A percentile compares a stretch with the other conserved stretches of the same genome.
These are phyloP conservation scores for Brachionus sp. DNA, from an alignment of 1,140 invertebrate genomes.

Conservation along the genomic window DNA sequence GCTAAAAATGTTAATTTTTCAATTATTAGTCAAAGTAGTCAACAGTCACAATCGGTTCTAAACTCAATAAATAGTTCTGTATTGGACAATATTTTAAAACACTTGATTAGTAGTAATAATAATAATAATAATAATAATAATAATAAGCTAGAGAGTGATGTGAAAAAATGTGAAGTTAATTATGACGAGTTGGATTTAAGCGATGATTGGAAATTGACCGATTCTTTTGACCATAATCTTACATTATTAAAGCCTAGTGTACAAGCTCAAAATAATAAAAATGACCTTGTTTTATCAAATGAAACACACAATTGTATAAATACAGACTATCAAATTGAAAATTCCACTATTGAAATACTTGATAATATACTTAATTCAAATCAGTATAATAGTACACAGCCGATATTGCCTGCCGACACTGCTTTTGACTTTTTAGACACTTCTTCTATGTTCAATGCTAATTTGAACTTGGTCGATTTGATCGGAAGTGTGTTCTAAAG, in stretches of 20 bases:
- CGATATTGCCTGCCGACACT: neutral
- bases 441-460: neutral
- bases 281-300: neutral
- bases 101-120: neutral
- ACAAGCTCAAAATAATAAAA: neutral
- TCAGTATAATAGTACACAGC: neutral
- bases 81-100: neutral
- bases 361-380: conserved; percentile 3
- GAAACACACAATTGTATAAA: neutral
- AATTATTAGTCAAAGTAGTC: neutral
- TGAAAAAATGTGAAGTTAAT: neutral
- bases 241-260: neutral
- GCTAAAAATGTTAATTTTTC: neutral
- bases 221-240: neutral
- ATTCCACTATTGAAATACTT: conserved; percentile 8
- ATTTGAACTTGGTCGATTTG: conserved; percentile 22
- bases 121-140: neutral
- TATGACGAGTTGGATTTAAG: conserved; percentile 9
- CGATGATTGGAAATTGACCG: neutral
- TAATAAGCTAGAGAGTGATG: neutral
- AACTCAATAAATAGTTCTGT: neutral
- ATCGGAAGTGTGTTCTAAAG: conserved; percentile 22
- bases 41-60: neutral
- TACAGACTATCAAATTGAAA: neutral
- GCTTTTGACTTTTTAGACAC: conserved; percentile 6